phyloP scores from a whole-genome alignment of 2,113 vertebrate genomes.

The Percopsis transmontana region DNA sequence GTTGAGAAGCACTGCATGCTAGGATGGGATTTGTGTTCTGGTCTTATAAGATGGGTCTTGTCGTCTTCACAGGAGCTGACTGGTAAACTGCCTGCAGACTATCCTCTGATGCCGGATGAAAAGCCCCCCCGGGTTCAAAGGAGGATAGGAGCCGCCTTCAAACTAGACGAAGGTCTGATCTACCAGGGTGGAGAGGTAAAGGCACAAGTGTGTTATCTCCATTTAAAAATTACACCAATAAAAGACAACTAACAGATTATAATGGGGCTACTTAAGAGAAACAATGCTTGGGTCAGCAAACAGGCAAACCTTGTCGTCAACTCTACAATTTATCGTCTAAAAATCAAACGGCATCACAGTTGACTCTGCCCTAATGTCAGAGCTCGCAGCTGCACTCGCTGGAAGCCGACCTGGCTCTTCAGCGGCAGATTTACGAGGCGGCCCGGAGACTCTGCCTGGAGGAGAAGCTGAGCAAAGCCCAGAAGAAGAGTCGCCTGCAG shows the following conservation, averaged over 20 bases:
- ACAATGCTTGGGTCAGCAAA: too few species aligned
- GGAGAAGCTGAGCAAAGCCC: slow-evolving; percentile 83
- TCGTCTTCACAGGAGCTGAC: slow-evolving; percentile 84
- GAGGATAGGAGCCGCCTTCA: slow-evolving; percentile 88
- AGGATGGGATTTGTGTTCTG: slow-evolving; percentile 6
- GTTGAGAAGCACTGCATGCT: neutral
- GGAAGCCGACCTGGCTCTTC: slow-evolving; percentile 86
- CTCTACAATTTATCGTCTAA: too few species aligned
- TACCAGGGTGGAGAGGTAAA: slow-evolving; percentile 79
- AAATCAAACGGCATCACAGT: neutral
- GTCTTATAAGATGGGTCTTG: too few species aligned
- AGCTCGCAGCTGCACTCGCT: slow-evolving; percentile 82
- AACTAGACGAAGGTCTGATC: slow-evolving; percentile 84
- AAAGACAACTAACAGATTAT: too few species aligned
- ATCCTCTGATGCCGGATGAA: slow-evolving; percentile 85
- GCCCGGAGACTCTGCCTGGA: slow-evolving; percentile 83
- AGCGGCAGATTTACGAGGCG: slow-evolving; percentile 87
- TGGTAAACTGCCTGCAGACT: slow-evolving; percentile 84
- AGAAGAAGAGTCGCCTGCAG: slow-evolving; percentile 84
- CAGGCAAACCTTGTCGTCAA: too few species aligned
- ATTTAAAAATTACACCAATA: neutral
- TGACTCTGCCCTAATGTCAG: slow-evolving; percentile 53
- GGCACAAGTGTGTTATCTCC: neutral
- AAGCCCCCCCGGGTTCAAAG: slow-evolving; percentile 84
- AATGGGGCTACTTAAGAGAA: too few species aligned